Evolutionary conservation across 1,140 invertebrate genomes (phyloP), one percentile per base, ranked within the genome.

Genomic region (Drosophila mauritiana): DNA sequence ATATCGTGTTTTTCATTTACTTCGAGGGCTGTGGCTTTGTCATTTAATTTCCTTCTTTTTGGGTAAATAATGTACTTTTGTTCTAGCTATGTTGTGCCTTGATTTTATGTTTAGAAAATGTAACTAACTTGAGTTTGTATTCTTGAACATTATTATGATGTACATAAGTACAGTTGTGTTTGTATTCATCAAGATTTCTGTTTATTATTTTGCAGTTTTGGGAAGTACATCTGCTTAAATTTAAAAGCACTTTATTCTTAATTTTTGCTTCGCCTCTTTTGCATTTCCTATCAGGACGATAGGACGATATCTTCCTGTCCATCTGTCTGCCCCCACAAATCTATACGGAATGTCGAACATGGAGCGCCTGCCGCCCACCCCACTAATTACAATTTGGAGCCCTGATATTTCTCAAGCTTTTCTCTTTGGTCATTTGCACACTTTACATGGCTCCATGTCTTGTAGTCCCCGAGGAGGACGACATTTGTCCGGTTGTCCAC

Each of bases 391-490:
- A 77, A 39, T 54, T 70, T 75, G 57, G 63, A 52, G 73, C 51
- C 37, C 51, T 68, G 51, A 61, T 77, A 58, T 43, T 58, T 76
- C 62, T 77, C 61, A 36, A 39, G 46, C 49, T 59, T 68, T 76
- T 68, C 63, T 54, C 56, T 59, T 55, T 69, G 74, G 74, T 77
- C 63, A 77, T 77, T 77, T 77, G 64, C 65, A 77, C 74, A 77
- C 64, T 77, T 77, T 77, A 77, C 74, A 77, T 62, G 64, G 55
- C 39, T 56, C 74, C 65, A n/a, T 45, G 73, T 61, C 73, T 78
- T 78, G 74, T 78, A 78, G 55, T 78, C 74, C 64, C 74, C 54
- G 34, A 37, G 73, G 74, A 70, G 65, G 25, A 42, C 36, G 53
- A 57, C 72, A 76, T 76, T 76, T 76, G 73, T 74, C 59, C 40